A percentile compares a stretch with the other conserved stretches of the same genome.
These are phyloP conservation scores for Dysdera silvatica DNA, from an alignment of 1,140 invertebrate genomes.

Conservation along the genomic window DNA sequence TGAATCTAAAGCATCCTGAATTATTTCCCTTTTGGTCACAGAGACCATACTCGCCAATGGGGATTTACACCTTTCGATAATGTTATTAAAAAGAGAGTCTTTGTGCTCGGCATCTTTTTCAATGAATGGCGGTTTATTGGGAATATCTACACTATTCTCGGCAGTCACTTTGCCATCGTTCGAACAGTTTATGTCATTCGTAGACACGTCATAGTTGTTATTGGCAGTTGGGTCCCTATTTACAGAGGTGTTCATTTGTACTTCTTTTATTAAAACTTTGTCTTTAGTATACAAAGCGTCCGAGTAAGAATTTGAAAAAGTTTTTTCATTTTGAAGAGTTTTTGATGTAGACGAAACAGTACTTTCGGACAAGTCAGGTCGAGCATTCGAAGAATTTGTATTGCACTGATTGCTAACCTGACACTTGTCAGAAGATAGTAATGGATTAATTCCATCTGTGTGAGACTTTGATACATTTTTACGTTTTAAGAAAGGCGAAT, in stretches of 20 bases:
- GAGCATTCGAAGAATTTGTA: conserved; percentile 11
- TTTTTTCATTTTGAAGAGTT: too few species aligned
- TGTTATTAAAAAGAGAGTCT: conserved; percentile 21
- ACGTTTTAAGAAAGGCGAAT: too few species aligned
- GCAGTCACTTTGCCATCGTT: too few species aligned
- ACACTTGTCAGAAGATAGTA: too few species aligned
- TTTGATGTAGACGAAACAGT: too few species aligned
- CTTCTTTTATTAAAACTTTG: conserved; percentile 13
- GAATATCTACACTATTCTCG: too few species aligned
- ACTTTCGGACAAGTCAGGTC: too few species aligned
- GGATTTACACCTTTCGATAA: conserved; percentile 19
- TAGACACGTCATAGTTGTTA: conserved; percentile 8
- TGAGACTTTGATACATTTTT: too few species aligned
- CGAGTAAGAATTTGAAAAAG: too few species aligned
- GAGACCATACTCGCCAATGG: conserved; percentile 12
- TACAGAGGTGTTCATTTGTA: conserved; percentile 25
- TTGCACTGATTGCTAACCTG: conserved; percentile 26
- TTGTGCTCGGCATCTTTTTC: conserved; percentile 14
- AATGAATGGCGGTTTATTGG: background rate
- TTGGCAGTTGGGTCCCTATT: conserved; percentile 24
- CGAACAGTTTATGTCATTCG: too few species aligned
- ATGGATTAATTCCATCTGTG: too few species aligned
- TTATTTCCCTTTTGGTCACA: conserved; percentile 19
- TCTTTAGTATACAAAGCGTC: background rate
- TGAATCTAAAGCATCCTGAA: conserved; percentile 1